phyloP scores from a whole-genome alignment of 2,888 invertebrate species.

The Philonicus albiceps region DNA sequence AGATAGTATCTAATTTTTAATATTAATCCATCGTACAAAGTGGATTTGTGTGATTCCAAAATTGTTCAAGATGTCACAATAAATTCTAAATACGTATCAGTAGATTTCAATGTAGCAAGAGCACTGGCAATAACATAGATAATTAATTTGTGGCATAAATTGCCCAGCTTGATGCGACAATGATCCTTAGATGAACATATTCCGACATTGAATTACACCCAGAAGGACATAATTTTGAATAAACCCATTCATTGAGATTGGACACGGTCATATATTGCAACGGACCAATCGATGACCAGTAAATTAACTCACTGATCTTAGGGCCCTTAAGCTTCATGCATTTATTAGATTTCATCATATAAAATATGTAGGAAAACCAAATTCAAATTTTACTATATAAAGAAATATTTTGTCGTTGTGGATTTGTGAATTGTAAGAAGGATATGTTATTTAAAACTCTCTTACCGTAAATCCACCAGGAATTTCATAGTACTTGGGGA shows the following conservation, averaged over 20 bases:
- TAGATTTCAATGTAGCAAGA: not conserved
- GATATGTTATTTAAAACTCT: not conserved
- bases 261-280: not conserved
- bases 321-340: not conserved
- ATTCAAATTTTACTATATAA: not conserved
- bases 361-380: not conserved
- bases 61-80: not conserved
- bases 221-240: not conserved
- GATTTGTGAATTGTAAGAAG: not conserved
- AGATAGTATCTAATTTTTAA: too few species aligned
- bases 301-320: not conserved
- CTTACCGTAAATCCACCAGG: conserved; percentile 63
- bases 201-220: not conserved
- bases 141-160: not conserved
- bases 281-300: not conserved
- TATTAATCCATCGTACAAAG: too few species aligned
- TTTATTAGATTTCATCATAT: not conserved
- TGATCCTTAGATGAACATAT: not conserved
- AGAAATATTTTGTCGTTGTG: not conserved
- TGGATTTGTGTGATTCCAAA: not conserved
- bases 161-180: not conserved
- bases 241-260: not conserved
- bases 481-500: conserved; percentile 64
- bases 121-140: not conserved
- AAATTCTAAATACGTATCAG: not conserved